Conservation (phyloP, 2,113 vertebrate species). For the Tilapia sparmanii region DNA sequence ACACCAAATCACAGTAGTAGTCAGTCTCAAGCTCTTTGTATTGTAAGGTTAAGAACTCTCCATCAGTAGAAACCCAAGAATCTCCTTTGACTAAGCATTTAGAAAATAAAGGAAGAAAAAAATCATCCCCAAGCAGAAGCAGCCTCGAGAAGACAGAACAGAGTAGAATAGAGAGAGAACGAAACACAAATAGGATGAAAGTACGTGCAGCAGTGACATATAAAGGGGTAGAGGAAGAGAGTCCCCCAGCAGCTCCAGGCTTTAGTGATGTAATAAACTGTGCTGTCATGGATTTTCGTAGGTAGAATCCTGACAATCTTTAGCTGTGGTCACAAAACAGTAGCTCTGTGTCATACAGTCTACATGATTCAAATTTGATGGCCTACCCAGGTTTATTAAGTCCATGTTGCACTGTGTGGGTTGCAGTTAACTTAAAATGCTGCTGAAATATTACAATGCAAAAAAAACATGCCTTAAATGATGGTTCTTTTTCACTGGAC, state of each 20-base stretch:
- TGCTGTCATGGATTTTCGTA: not conserved
- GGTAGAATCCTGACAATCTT: not conserved
- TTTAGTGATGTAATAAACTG: not conserved
- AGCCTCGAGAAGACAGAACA: not conserved
- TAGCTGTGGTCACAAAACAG: not conserved
- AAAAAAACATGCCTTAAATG: not conserved
- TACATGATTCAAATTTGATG: not conserved
- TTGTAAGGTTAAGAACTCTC: not conserved
- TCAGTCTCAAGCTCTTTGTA: not conserved
- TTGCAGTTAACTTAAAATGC: not conserved
- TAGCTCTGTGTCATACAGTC: not conserved
- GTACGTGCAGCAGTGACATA: not conserved
- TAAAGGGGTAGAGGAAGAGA: not conserved
- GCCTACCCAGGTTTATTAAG: not conserved
- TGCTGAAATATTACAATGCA: not conserved
- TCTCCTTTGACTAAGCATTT: not conserved
- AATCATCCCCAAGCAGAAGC: accelerated
- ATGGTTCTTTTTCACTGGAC: not conserved
- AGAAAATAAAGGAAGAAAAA: not conserved
- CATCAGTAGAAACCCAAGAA: not conserved
- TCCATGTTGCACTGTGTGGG: not conserved
- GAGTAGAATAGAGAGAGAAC: not conserved
- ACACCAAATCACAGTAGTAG: not conserved
- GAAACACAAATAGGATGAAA: not conserved
- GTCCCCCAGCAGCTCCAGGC: not conserved